Percentiles rank a stretch among this genome's conserved stretches.
Conservation (phyloP, 2,113 vertebrate genomes). For the Collichthys lucidus region DNA sequence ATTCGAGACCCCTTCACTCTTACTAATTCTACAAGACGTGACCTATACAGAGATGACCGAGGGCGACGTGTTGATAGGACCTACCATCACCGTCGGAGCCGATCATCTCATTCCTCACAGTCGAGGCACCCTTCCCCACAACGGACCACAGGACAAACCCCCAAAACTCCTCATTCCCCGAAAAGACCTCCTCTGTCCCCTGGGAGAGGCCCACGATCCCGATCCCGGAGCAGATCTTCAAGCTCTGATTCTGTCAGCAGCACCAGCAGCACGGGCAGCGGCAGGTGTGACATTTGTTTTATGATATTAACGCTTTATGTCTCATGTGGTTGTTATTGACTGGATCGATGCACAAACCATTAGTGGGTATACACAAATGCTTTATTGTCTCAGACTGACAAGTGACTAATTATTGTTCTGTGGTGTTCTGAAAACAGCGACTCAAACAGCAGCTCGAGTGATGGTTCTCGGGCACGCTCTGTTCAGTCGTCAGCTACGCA, state of each 20-base stretch:
- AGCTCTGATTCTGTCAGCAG: constrained; percentile 98
- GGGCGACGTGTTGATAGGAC: constrained; percentile 93
- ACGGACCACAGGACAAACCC: constrained; percentile 90
- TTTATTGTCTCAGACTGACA: neutral
- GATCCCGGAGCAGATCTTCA: constrained; percentile 92
- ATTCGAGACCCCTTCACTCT: constrained; percentile 94
- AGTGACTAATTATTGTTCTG: neutral
- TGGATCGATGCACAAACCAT: neutral
- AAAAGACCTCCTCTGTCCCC: constrained; percentile 85
- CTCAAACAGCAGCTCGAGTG: constrained; percentile 97
- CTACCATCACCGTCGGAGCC: constrained; percentile 96
- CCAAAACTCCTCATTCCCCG: constrained; percentile 92
- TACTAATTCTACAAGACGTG: constrained; percentile 94
- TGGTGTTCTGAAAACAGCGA: constrained; percentile 84
- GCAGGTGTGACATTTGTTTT: constrained; percentile 88
- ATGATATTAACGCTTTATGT: neutral
- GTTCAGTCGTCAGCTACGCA: constrained; percentile 95
- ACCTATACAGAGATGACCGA: constrained; percentile 94
- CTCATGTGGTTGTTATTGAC: neutral
- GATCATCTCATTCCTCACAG: constrained; percentile 98
- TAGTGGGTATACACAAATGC: neutral
- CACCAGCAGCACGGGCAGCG: constrained; percentile 96
- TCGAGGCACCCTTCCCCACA: constrained; percentile 98
- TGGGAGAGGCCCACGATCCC: constrained; percentile 85
- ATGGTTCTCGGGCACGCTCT: constrained; percentile 93